Conservation (phyloP, 2,113 vertebrate species). For the Parotia lawesii region DNA sequence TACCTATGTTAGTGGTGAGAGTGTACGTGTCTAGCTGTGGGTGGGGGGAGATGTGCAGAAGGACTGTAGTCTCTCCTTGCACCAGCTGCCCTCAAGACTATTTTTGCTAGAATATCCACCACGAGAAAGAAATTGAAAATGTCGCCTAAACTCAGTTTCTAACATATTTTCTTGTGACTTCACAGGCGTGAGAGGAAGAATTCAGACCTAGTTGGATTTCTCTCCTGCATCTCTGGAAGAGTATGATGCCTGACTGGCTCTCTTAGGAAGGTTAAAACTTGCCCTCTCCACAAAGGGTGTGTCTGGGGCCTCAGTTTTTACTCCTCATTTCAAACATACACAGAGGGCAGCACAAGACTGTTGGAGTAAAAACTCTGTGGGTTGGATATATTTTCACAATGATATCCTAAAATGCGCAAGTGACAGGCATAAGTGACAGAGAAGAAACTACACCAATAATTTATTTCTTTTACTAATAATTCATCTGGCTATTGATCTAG, state of each 20-base stretch:
- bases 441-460: neutral
- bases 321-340: neutral
- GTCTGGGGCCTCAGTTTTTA: neutral
- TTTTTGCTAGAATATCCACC: neutral
- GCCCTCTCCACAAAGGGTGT: neutral
- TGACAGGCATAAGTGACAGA: neutral
- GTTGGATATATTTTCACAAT: neutral
- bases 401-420: neutral
- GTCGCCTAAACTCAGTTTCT: neutral
- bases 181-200: neutral
- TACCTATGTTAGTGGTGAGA: neutral
- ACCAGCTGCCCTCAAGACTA: neutral
- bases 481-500: neutral
- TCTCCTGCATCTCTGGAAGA: neutral
- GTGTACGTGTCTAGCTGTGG: neutral
- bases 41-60: neutral
- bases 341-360: neutral
- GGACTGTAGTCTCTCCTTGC: fast-evolving
- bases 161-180: neutral
- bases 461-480: conserved; percentile 10
- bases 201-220: neutral
- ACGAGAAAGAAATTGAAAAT: neutral
- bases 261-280: neutral
- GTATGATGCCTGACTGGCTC: neutral
- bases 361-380: neutral